Conservation (phyloP, 2,797 vertebrate genomes). For the Meriones psammophilus region DNA sequence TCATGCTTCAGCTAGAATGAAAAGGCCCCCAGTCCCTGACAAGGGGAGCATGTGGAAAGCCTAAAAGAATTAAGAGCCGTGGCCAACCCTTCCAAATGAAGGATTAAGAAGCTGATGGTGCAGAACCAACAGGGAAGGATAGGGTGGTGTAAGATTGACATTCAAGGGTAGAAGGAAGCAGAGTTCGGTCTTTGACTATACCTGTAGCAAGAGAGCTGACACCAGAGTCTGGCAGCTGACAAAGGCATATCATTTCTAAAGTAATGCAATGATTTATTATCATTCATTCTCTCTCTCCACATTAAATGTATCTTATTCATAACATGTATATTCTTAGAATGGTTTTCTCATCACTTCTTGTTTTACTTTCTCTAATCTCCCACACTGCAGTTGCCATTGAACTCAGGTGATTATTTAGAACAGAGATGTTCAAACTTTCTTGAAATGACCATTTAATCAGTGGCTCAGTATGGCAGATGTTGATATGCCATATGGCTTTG, state of each 20-base stretch:
- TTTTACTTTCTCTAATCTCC: not conserved
- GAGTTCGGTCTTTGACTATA: not conserved
- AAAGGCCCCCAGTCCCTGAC: not conserved
- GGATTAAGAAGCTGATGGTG: not conserved
- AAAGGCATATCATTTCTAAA: not conserved
- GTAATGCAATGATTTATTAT: not conserved
- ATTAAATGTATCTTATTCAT: not conserved
- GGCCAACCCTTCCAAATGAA: not conserved
- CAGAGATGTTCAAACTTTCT: not conserved
- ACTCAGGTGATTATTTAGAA: not conserved
- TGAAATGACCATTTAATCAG: not conserved
- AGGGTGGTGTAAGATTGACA: not conserved
- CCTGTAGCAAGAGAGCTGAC: not conserved
- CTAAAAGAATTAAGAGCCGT: not conserved
- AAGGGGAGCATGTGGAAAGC: not conserved
- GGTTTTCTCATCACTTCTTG: not conserved
- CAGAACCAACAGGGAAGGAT: not conserved
- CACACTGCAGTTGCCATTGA: not conserved
- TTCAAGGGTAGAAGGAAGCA: not conserved
- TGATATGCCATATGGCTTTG: not conserved
- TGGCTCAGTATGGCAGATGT: not conserved
- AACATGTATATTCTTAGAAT: not conserved
- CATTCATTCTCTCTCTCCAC: not conserved
- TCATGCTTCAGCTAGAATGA: not conserved
- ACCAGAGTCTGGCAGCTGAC: too few species aligned